Evolutionary conservation across 2,113 vertebrate genomes (phyloP).

Genomic region (Lasiurus borealis): DNA sequence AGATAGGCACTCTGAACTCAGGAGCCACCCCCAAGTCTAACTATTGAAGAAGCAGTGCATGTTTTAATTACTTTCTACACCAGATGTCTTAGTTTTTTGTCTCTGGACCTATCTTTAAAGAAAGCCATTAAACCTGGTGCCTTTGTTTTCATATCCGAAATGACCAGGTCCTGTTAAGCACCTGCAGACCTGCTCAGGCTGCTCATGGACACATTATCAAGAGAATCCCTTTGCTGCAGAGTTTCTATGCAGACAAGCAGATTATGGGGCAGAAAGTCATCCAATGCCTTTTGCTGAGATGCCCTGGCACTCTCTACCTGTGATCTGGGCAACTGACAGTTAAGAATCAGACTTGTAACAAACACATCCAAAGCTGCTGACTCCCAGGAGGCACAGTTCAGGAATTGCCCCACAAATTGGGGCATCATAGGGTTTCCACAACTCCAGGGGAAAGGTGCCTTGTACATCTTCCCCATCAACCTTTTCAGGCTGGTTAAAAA

Average conservation of each 20-base stretch:
- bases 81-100: not conserved
- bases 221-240: not conserved
- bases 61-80: not conserved
- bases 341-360: not conserved
- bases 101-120: not conserved
- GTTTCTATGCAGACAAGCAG: not conserved
- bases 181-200: not conserved
- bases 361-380: not conserved
- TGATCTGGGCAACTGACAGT: not conserved
- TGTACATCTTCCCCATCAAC: not conserved
- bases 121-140: not conserved
- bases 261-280: not conserved
- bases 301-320: not conserved
- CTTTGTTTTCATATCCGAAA: constrained; percentile 24
- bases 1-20: rapidly evolving
- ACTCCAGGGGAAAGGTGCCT: not conserved
- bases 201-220: not conserved
- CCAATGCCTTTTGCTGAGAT: not conserved
- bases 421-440: not conserved
- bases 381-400: not conserved
- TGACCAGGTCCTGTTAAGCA: not conserved
- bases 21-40: not conserved
- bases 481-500: constrained; percentile 8
- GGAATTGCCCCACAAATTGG: not conserved
- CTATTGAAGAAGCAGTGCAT: not conserved